Evolutionary conservation across 2,113 vertebrate species (phyloP).

Genomic region (Cololabis saira): DNA sequence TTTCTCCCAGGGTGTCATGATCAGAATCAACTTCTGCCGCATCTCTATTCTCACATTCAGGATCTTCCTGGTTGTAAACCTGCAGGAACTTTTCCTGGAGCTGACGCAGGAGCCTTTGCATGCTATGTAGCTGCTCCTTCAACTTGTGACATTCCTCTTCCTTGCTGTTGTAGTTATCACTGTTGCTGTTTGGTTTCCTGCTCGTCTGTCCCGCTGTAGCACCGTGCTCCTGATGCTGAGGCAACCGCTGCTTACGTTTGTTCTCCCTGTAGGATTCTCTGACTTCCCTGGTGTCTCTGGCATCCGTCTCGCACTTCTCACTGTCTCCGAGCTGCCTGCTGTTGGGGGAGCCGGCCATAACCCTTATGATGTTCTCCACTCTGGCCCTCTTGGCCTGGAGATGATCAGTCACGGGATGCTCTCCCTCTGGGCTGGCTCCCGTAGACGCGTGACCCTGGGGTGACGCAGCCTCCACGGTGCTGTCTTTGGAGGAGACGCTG

Average conservation of each 20-base stretch:
- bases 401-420: constrained; percentile 81
- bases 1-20: constrained; percentile 31
- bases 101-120: constrained; percentile 86
- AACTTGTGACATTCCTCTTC: constrained; percentile 83
- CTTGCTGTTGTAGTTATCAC: constrained; percentile 58
- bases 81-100: constrained; percentile 89
- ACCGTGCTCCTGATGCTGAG: constrained; percentile 82
- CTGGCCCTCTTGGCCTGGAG: constrained; percentile 89
- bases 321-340: constrained; percentile 54
- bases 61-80: constrained; percentile 74
- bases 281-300: constrained; percentile 61
- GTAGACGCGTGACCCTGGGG: constrained; percentile 55
- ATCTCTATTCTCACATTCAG: constrained; percentile 48
- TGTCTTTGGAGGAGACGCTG: constrained; percentile 75
- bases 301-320: constrained; percentile 52
- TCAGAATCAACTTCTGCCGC: constrained; percentile 32
- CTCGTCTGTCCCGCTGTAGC: neutral
- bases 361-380: constrained; percentile 92
- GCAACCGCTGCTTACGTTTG: constrained; percentile 88
- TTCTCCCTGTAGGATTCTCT: constrained; percentile 76
- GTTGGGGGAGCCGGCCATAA: constrained; percentile 86
- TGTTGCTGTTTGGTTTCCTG: constrained; percentile 30
- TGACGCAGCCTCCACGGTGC: constrained; percentile 54
- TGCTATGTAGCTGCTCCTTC: constrained; percentile 88
- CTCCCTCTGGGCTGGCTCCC: constrained; percentile 63